Percentiles rank a stretch among this genome's conserved stretches.
These are phyloP conservation scores for Zaprionus gabonicus DNA, from an alignment of 1,140 invertebrate species.

Conservation along the genomic window DNA sequence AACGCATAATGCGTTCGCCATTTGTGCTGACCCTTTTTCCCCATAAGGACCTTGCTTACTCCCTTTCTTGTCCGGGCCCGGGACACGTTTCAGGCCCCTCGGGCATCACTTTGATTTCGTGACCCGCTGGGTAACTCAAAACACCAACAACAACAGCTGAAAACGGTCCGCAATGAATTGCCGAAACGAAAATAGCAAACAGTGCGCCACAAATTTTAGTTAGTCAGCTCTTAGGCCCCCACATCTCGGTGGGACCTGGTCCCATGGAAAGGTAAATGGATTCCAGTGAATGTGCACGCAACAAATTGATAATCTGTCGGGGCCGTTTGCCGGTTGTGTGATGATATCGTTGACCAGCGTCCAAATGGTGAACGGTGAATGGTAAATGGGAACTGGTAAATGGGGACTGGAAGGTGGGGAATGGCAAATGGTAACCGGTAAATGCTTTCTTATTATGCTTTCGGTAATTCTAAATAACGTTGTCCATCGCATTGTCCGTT, in stretches of 20 bases:
- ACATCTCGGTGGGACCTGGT: not conserved
- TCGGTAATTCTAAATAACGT: conserved; percentile 42
- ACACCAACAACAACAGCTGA: conserved; percentile 4
- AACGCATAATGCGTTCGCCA: conserved; percentile 60
- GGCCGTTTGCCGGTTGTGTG: conserved; percentile 1
- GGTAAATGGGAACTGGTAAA: not conserved
- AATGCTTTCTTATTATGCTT: conserved; percentile 46
- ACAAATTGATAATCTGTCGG: conserved; percentile 62
- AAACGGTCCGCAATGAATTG: conserved; percentile 57
- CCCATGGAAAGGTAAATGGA: conserved; percentile 37
- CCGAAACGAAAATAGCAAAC: conserved; percentile 52
- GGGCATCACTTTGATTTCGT: conserved; percentile 67
- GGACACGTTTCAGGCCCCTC: conserved; percentile 54
- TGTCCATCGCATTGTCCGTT: conserved; percentile 29
- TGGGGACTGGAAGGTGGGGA: not conserved
- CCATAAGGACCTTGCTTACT: conserved; percentile 8
- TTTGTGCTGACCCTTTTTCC: conserved; percentile 62
- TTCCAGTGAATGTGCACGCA: conserved; percentile 48
- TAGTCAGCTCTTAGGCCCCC: conserved; percentile 52
- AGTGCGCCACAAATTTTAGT: conserved; percentile 35
- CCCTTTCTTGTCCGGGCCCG: not conserved
- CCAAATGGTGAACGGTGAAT: conserved; percentile 6
- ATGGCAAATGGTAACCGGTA: conserved; percentile 1
- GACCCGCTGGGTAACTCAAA: conserved; percentile 42
- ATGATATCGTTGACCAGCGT: conserved; percentile 45